Evolutionary conservation across 2,113 vertebrate genomes (phyloP), one percentile per base, ranked within the genome.

Genomic region (Solea senegalensis): DNA sequence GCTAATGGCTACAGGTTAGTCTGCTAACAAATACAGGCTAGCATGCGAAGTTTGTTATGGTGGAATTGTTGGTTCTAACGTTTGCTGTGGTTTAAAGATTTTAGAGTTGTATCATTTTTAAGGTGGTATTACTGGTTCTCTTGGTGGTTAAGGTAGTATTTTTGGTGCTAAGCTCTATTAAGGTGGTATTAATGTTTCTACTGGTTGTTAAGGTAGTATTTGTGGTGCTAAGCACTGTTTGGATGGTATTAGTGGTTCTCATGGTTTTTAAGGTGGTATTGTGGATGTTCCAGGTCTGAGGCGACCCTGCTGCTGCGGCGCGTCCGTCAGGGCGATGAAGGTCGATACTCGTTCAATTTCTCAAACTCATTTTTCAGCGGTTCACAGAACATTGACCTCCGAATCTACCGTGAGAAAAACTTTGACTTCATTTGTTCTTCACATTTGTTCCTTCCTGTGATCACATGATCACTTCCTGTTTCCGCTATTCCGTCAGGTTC

Each of bases 271-370:
- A 54, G 15, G 53, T 63, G 34, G 27, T 63, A 28, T n/a, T 72
- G 40, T 16, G 73, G 0, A 4, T 41, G 5, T 10, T 76, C 12
- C 49, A 93, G 95, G 72, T 92, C 83, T 0, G 86, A 82, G 46
- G 92, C 61, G 3, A 92, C 58, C 0, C 86, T 98, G 45, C 8
- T 55, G 49, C 87, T 98, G 81, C 76, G 46, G 1, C 92, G 92
- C 0, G 83, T 96, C 68, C 84, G 91, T 74, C 83, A 80, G 6
- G 87, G 72, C 0, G 94, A 97, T 46, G 89, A 76, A 9, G 97
- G 97, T 7, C 58, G n/a, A 62, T 98, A 98, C 56, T 87, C 73
- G 0, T 93, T 98, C 64, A 66, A 78, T 49, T 94, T 92, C 40
- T 34, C 69, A 3, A 96, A 95, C n/a, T 10, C 7, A 0, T 82